Percentiles rank a stretch among this genome's conserved stretches.
Conservation (phyloP, 2,888 invertebrate genomes). For the Cyaniris semiargus region DNA sequence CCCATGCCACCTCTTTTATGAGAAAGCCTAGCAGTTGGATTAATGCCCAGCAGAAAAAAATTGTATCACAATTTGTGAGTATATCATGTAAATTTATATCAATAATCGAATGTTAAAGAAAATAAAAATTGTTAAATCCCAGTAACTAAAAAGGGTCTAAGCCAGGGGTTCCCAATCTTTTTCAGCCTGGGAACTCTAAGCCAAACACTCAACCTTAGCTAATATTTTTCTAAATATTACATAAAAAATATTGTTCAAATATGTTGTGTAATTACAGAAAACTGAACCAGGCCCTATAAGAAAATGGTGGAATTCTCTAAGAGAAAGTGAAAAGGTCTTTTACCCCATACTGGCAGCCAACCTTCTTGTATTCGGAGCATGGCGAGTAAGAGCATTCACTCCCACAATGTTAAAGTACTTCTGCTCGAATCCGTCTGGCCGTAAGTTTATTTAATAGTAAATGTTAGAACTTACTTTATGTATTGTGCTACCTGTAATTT, state of each 20-base stretch:
- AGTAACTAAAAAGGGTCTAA: no score
- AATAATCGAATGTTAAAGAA: no score
- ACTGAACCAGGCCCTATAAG: constrained; percentile 66
- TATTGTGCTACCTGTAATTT: no score
- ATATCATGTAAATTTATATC: background rate
- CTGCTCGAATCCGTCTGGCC: constrained; percentile 88
- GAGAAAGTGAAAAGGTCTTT: constrained; percentile 88
- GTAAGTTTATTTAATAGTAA: constrained; percentile 69
- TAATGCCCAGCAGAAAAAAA: constrained; percentile 67
- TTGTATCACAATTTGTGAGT: constrained; percentile 56
- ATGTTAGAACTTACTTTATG: background rate
- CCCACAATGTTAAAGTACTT: constrained; percentile 91
- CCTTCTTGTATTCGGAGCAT: constrained; percentile 88
- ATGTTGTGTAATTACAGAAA: constrained; percentile 52
- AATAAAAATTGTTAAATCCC: no score
- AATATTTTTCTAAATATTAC: no score
- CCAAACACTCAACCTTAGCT: no score
- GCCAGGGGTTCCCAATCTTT: no score
- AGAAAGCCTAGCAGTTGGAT: constrained; percentile 77
- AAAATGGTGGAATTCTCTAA: constrained; percentile 86
- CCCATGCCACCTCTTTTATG: constrained; percentile 78
- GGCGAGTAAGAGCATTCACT: constrained; percentile 87
- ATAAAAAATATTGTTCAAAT: background rate
- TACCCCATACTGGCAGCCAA: constrained; percentile 90
- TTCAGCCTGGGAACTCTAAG: no score